These are phyloP conservation scores for Nycticorax nycticorax DNA, from an alignment of 2,113 vertebrate genomes.

Conservation along the genomic window DNA sequence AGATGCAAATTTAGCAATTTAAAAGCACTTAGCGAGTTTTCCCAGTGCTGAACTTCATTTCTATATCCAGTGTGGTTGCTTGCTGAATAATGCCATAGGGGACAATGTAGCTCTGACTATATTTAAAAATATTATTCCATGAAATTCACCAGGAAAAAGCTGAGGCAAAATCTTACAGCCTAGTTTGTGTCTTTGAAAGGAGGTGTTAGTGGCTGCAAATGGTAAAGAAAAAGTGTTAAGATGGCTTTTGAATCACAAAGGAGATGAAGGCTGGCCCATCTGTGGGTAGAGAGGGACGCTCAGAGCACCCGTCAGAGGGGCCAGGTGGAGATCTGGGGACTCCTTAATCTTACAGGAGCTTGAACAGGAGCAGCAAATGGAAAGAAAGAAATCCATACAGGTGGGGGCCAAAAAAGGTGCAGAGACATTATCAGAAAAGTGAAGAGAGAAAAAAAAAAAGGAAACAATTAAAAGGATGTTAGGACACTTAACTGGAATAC, in stretches of 20 bases:
- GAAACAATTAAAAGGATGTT: background rate
- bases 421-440: background rate
- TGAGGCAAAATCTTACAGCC: background rate
- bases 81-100: slow-evolving; percentile 37
- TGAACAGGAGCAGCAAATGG: background rate
- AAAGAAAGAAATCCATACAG: background rate
- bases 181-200: background rate
- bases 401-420: background rate
- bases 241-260: background rate
- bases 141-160: slow-evolving; percentile 6
- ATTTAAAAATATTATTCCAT: slow-evolving; percentile 42
- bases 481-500: background rate
- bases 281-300: background rate
- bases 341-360: background rate
- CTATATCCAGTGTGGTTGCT: background rate
- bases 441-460: background rate
- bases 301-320: background rate
- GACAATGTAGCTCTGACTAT: background rate
- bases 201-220: background rate
- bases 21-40: slow-evolving; percentile 45
- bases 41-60: slow-evolving; percentile 21
- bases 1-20: slow-evolving; percentile 48
- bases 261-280: background rate
- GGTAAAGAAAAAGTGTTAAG: background rate
- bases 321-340: background rate